A percentile compares a stretch with the other conserved stretches of the same genome.
Conservation (phyloP, 2,113 vertebrate genomes). For the Sialia sialis region DNA sequence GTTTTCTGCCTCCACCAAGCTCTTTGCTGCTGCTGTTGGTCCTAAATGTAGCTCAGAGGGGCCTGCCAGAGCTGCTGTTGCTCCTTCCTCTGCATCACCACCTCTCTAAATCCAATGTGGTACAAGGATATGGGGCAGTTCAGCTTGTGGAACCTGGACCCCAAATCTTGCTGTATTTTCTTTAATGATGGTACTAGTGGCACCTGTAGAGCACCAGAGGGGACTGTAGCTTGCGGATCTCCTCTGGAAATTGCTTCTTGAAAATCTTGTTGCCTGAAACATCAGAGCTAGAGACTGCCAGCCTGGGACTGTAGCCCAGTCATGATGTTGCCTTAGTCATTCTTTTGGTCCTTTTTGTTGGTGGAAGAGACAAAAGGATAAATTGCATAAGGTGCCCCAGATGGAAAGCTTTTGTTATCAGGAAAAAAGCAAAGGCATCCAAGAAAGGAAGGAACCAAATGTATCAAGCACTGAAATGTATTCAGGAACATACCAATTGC, state of each 20-base stretch:
- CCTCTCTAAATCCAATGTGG: not conserved
- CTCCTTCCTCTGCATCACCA: not conserved
- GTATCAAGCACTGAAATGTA: not conserved
- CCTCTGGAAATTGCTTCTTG: not conserved
- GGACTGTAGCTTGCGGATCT: not conserved
- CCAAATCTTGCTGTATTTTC: not conserved
- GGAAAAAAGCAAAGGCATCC: not conserved
- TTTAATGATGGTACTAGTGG: not conserved
- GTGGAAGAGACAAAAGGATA: not conserved
- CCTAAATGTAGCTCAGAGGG: not conserved
- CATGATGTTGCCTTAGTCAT: not conserved
- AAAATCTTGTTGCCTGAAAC: conserved; percentile 10
- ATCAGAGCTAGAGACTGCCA: not conserved
- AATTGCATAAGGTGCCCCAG: conserved; percentile 5
- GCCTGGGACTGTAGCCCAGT: conserved; percentile 25
- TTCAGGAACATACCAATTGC: not conserved
- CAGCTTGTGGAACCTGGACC: not conserved
- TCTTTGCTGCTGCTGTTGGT: not conserved
- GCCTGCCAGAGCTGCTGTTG: not conserved
- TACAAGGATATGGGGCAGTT: not conserved
- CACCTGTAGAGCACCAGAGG: not conserved
- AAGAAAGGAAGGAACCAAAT: conserved; percentile 13
- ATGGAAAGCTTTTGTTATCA: conserved; percentile 33
- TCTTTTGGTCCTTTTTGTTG: conserved; percentile 6
- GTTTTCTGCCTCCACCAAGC: not conserved